A percentile compares a stretch with the other conserved stretches of the same genome.
Evolutionary conservation across 2,113 vertebrate genomes (phyloP).

Genomic region (Ailurus styani): DNA sequence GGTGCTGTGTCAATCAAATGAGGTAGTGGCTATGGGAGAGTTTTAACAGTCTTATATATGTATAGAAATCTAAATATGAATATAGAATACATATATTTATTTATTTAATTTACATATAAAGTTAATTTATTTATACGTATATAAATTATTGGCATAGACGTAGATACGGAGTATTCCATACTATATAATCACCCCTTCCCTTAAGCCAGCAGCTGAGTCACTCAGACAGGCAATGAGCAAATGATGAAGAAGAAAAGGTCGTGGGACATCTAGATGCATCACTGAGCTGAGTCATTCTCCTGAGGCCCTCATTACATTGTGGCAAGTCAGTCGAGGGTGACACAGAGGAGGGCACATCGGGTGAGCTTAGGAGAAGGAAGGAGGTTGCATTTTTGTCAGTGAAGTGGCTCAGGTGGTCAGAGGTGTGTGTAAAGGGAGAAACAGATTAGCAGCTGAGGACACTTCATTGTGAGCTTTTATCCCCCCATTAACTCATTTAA

Average conservation of each 20-base stretch:
- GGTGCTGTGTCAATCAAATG: neutral
- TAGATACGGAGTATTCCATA: neutral
- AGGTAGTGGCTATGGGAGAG: neutral
- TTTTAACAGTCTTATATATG: neutral
- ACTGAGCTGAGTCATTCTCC: conserved; percentile 2
- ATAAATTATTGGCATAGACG: neutral
- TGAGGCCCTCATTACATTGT: neutral
- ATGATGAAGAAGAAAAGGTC: neutral
- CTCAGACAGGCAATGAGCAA: neutral
- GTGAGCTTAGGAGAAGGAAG: neutral
- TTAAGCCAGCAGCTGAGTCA: conserved; percentile 37
- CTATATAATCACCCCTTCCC: neutral
- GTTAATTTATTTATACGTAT: neutral
- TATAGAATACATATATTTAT: neutral
- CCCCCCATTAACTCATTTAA: neutral
- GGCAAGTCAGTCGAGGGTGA: neutral
- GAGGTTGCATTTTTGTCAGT: neutral
- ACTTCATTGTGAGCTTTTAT: neutral
- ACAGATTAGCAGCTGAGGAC: neutral
- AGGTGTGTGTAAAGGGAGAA: neutral
- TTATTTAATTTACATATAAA: neutral
- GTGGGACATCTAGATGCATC: neutral
- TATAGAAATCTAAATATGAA: neutral
- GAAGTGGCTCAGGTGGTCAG: neutral
- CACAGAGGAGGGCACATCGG: neutral